A percentile compares a stretch with the other conserved stretches of the same genome.
These are phyloP conservation scores for Rhagologus leucostigma DNA, from an alignment of 2,113 vertebrate species.

Conservation along the genomic window DNA sequence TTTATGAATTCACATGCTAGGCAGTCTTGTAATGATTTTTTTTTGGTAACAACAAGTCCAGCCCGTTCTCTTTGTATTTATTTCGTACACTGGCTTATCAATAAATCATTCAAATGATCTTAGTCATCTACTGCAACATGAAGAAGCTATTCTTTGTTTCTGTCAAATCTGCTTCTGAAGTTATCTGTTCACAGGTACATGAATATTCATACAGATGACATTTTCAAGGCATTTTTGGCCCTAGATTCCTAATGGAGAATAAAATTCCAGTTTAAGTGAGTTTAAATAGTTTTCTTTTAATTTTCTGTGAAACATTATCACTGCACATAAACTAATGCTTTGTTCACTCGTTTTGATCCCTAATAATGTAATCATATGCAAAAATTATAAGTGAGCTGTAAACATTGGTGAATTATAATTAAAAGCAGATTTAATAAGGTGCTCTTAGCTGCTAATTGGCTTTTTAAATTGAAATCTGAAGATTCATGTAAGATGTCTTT, in stretches of 20 bases:
- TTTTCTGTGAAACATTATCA: neutral
- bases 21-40: neutral
- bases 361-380: neutral
- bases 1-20: conserved; percentile 18
- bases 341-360: neutral
- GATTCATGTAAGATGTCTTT: neutral
- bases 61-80: conserved; percentile 31
- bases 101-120: conserved; percentile 60
- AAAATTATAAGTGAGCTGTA: neutral
- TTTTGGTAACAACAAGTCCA: neutral
- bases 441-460: neutral
- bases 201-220: conserved; percentile 20
- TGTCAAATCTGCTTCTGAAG: conserved; percentile 35
- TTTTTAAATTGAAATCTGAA: neutral
- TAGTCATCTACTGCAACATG: neutral
- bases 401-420: neutral
- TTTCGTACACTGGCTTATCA: conserved; percentile 24
- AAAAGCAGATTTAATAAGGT: neutral
- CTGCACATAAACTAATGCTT: neutral
- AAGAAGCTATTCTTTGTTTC: conserved; percentile 13
- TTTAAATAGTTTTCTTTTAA: neutral
- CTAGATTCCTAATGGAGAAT: neutral
- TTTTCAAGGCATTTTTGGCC: neutral
- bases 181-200: conserved; percentile 17
- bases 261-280: neutral